phyloP scores from a whole-genome alignment of 1,140 invertebrate species.

The Rhynchophorus ferrugineus region DNA sequence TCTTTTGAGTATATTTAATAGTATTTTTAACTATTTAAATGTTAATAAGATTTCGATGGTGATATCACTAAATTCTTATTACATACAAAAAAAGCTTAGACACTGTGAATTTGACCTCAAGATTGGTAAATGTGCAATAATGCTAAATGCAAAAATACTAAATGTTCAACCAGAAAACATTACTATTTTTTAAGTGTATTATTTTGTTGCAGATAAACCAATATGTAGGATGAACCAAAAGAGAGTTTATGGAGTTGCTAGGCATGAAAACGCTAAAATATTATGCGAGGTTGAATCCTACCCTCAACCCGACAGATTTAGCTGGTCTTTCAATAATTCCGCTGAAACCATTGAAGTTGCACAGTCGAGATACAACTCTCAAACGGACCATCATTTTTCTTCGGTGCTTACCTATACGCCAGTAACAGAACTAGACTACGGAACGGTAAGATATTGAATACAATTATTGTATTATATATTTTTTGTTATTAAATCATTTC shows the following conservation, averaged over 20 bases:
- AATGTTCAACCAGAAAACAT: too few species aligned
- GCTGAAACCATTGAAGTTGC: slow-evolving; percentile 70
- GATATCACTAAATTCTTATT: too few species aligned
- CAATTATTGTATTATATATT: too few species aligned
- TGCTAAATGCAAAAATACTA: too few species aligned
- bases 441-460: slow-evolving; percentile 43
- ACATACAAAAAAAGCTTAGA: too few species aligned
- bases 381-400: slow-evolving; percentile 51
- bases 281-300: slow-evolving; percentile 81
- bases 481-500: too few species aligned
- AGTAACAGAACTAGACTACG: slow-evolving; percentile 67
- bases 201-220: slow-evolving; percentile 66
- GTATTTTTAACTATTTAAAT: too few species aligned
- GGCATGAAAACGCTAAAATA: slow-evolving; percentile 71
- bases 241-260: slow-evolving; percentile 74
- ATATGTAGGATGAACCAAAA: slow-evolving; percentile 72
- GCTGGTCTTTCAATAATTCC: slow-evolving; percentile 86
- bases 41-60: too few species aligned
- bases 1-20: too few species aligned
- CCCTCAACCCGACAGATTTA: slow-evolving; percentile 72
- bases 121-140: too few species aligned
- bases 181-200: too few species aligned
- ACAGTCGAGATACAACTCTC: slow-evolving; percentile 50
- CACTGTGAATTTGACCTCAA: too few species aligned
- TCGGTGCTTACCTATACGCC: slow-evolving; percentile 74